Base-by-base conservation (phyloP, 1,140 invertebrate species). In the Penaeus vannamei region DNA sequence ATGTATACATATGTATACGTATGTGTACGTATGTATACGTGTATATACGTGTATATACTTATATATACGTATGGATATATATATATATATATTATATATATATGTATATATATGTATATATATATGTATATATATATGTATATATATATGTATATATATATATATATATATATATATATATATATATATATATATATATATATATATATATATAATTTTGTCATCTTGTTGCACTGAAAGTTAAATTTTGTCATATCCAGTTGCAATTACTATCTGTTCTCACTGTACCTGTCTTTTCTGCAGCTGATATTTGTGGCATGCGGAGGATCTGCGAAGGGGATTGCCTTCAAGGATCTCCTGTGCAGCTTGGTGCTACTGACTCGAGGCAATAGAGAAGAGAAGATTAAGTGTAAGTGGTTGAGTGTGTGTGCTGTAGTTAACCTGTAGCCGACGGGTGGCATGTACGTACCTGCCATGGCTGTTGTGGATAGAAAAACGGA, bases 301-400 rank as follows among this genome's bases (percentile, higher is more conserved):
- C 92, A 95, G 95, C 95, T 96, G 93, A 94, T 98, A 46, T 98
- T 95, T 93, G 93, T 94, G 91, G 96, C 96, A 42, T 97, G 96
- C 93, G 97, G 97, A 53, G 97, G 97, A 59, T 96, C 95, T 42
- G 93, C 94, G 42, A 95, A 96, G 92, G 97, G 97, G n/a, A 96
- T 98, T 86, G 94, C 94, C 26, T 96, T 97, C 90, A 96, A 96
- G 92, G 97, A 98, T 91, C 93, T 98, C 20, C 93, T 98, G 22
- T 96, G 96, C 93, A 96, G 96, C 3, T 93, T 98, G 69, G 96
- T 98, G 62, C 94, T 98, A 0, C 94, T 98, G 14, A 97, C 97
- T 7, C 95, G 96, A 91, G 97, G 97, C 81, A 95, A 94, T 26
- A 94, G 95, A 91, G 96, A 97, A 91, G 97, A 98, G 92, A 97